Percentiles rank a stretch among this genome's conserved stretches.
Evolutionary conservation across 2,113 vertebrate species (phyloP).

Genomic region (Lepisosteus osseus): DNA sequence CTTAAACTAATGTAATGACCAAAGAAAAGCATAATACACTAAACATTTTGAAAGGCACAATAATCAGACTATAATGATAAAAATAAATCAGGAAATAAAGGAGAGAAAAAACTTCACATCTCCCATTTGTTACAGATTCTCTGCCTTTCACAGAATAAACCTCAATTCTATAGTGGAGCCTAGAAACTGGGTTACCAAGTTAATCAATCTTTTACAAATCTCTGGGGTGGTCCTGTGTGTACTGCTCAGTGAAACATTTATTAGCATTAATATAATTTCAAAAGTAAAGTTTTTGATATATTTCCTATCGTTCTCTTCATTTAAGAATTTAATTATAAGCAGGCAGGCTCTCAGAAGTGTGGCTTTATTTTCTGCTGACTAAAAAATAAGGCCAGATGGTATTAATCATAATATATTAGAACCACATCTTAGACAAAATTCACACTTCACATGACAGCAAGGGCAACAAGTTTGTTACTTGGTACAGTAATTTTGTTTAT

Average conservation of each 20-base stretch:
- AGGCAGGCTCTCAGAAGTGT: neutral
- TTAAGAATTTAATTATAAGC: constrained; percentile 14
- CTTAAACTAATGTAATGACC: no score
- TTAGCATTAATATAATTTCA: neutral
- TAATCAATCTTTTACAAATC: neutral
- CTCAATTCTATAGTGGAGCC: no score
- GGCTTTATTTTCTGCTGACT: constrained; percentile 16
- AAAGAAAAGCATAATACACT: no score
- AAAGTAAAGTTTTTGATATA: constrained; percentile 2
- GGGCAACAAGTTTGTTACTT: neutral
- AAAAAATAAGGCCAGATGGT: constrained; percentile 11
- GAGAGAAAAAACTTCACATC: no score
- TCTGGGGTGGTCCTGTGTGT: neutral
- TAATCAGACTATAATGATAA: no score
- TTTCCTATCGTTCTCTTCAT: neutral
- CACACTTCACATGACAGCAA: constrained; percentile 9
- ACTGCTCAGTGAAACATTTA: neutral
- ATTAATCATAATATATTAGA: constrained; percentile 15
- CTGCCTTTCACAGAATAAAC: no score
- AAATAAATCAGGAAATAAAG: no score
- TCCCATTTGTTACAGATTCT: no score
- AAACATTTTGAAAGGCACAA: no score
- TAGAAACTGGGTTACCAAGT: no score
- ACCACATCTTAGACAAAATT: constrained; percentile 10
- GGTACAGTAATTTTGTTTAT: neutral